Percentiles rank a stretch among this genome's conserved stretches.
phyloP scores from a whole-genome alignment of 2,113 vertebrate genomes.

The Glaucomys volans region DNA sequence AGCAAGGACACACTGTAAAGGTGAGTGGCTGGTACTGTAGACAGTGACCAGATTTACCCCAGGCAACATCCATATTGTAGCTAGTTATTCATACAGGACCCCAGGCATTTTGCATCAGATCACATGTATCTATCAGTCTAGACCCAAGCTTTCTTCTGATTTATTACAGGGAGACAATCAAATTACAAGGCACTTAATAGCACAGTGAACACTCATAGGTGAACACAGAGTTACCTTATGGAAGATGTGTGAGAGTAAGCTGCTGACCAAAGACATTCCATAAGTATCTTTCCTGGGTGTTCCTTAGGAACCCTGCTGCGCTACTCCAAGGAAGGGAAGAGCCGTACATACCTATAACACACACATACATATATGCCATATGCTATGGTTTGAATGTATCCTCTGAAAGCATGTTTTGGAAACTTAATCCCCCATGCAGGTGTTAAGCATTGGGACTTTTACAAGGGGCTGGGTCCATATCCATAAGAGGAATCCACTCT shows the following conservation, averaged over 20 bases:
- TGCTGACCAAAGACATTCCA: neutral
- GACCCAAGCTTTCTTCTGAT: neutral
- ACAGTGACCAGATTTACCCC: neutral
- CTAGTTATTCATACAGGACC: neutral
- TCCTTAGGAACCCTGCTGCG: neutral
- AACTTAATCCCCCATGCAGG: neutral
- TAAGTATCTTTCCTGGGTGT: neutral
- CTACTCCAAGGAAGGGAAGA: neutral
- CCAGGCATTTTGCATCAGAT: neutral
- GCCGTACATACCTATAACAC: neutral
- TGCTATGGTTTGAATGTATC: neutral
- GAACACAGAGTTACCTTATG: neutral
- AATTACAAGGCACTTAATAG: neutral
- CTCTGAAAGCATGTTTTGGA: neutral
- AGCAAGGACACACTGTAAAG: neutral
- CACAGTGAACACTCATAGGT: neutral
- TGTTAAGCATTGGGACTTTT: neutral
- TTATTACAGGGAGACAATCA: neutral
- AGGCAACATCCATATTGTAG: neutral
- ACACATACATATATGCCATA: neutral
- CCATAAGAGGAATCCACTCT: neutral
- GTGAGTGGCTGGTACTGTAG: neutral
- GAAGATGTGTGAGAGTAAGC: neutral
- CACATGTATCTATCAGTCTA: neutral
- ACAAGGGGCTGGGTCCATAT: too few relatives aligned